Evolutionary conservation across 2,113 vertebrate genomes (phyloP).

Genomic region (Ceyx cyanopectus): DNA sequence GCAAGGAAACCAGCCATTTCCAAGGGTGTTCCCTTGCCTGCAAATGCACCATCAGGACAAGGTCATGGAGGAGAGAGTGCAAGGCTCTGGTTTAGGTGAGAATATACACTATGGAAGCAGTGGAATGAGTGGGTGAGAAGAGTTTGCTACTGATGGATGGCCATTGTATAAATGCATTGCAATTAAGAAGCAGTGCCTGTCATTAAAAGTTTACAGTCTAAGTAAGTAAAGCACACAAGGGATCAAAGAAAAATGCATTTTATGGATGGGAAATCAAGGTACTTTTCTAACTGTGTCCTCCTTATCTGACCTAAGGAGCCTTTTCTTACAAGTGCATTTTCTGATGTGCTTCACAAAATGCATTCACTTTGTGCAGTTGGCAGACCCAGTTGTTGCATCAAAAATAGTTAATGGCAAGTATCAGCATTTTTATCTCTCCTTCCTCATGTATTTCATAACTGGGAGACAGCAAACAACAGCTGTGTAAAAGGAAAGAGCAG

Average conservation of each 20-base stretch:
- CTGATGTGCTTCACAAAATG: constrained; percentile 74
- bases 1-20: constrained; percentile 26
- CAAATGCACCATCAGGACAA: constrained; percentile 18
- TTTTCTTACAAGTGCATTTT: constrained; percentile 58
- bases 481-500: constrained; percentile 69
- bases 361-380: constrained; percentile 70
- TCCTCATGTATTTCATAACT: constrained; percentile 72
- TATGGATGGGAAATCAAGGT: constrained; percentile 5
- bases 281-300: constrained; percentile 4
- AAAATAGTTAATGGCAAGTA: constrained; percentile 74
- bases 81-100: not conserved
- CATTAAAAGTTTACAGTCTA: constrained; percentile 6
- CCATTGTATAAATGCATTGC: not conserved
- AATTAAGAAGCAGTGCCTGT: not conserved
- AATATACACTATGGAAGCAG: not conserved
- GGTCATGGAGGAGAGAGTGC: not conserved
- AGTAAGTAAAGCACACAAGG: constrained; percentile 19
- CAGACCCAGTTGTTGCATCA: constrained; percentile 70
- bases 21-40: not conserved
- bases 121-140: not conserved
- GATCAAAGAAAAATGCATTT: not conserved
- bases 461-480: constrained; percentile 74
- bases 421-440: constrained; percentile 74
- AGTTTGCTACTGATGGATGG: not conserved
- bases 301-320: constrained; percentile 43